Evolutionary conservation across 2,888 invertebrate genomes (phyloP), one percentile per base, ranked within the genome.

Genomic region (Lochmaea capreae): DNA sequence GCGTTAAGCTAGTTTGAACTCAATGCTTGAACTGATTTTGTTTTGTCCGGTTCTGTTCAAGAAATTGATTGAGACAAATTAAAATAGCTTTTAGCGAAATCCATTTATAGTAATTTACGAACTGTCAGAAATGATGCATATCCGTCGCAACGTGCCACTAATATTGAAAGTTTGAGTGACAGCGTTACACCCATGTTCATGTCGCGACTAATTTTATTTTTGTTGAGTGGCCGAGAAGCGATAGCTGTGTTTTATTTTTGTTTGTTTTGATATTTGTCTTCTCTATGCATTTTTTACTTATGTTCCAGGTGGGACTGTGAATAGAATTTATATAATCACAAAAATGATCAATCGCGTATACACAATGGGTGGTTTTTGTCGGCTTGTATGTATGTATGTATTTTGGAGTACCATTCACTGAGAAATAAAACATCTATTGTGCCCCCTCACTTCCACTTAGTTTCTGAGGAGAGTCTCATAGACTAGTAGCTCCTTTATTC

Each of bases 101-200:
- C 39, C 66, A 54, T 66, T 66, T 12, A 26, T 66, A 16, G 54
- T 66, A 57, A 66, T 66, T 54, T 39, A 39, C 57, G 9, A 54
- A 16, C 22, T 66, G 66, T 49, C 65, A 65, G 16, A 46, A 65
- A 52, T 52, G 52, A 65, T 65, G 65, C 26, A 49, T 65, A 65
- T 65, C 65, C 65, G 65, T 65, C 65, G 65, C 65, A 62, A 39
- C 14, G 39, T 43, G 49, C 65, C n/a, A 9, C 46, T 18, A 26
- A 46, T 49, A 65, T 22, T 26, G 46, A 65, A 65, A 49, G 14
- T 26, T 22, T 65, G 43, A 63, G 18, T 43, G 62, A 43, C 62
- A 63, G 18, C 62, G 43, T 16, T 63, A 63, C 62, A 63, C 62
- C 62, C 62, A 42, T 18, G 62, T 42, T 63, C 62, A 63, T 43